phyloP scores from a whole-genome alignment of 2,888 invertebrate species.

The Beris chalybata region DNA sequence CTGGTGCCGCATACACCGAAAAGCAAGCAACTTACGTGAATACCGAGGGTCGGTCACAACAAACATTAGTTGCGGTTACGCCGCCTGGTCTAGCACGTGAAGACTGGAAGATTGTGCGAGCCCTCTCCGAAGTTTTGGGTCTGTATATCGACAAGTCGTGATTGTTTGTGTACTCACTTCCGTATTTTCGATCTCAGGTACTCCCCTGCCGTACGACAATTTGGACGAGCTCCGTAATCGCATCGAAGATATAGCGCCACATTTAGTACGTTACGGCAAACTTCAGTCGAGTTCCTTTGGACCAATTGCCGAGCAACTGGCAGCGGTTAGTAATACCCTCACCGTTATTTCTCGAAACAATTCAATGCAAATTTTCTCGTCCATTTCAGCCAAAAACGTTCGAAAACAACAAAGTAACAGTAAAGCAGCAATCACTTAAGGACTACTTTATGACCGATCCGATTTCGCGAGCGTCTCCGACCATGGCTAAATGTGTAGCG shows the following conservation, averaged over 20 bases:
- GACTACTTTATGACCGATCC: constrained; percentile 95
- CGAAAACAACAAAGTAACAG: constrained; percentile 65
- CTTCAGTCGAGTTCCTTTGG: constrained; percentile 85
- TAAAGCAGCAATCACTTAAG: constrained; percentile 75
- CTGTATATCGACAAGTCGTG: constrained; percentile 38
- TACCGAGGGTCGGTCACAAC: constrained; percentile 95
- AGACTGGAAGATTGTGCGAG: constrained; percentile 98
- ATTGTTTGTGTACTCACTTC: neutral
- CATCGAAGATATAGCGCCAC: constrained; percentile 84
- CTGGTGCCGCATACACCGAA: constrained; percentile 98
- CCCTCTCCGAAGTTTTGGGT: constrained; percentile 86
- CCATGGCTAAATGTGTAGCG: constrained; percentile 98
- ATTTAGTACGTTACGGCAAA: constrained; percentile 80
- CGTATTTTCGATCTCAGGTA: constrained; percentile 53
- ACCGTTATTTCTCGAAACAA: neutral
- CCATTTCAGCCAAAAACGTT: constrained; percentile 56
- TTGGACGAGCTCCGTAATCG: constrained; percentile 80
- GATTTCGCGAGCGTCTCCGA: constrained; percentile 93
- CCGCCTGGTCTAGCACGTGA: constrained; percentile 93
- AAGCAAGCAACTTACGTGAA: constrained; percentile 97
- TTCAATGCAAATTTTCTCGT: constrained; percentile 3
- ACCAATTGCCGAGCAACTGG: constrained; percentile 75
- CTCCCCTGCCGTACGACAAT: constrained; percentile 82
- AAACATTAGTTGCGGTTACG: constrained; percentile 82
- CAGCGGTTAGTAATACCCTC: constrained; percentile 59